Conservation (phyloP, 2,113 vertebrate species). For the Lepisosteus oculatus region DNA sequence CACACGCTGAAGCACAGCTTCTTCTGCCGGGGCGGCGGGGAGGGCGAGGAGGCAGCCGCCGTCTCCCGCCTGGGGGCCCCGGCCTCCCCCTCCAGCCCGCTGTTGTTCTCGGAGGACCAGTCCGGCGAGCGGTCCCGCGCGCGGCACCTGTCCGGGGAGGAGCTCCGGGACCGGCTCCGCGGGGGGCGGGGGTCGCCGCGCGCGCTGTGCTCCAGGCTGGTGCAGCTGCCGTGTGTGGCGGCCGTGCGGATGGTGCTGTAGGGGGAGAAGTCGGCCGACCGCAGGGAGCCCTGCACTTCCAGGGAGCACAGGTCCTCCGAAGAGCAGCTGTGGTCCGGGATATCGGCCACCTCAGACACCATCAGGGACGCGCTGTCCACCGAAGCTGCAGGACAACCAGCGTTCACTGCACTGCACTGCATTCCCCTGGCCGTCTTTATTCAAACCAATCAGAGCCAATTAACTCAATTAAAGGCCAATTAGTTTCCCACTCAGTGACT, state of each 20-base stretch:
- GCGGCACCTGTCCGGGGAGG: slow-evolving; percentile 35
- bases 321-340: slow-evolving; percentile 70
- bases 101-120: slow-evolving; percentile 69
- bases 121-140: slow-evolving; percentile 51
- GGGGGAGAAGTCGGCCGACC: slow-evolving; percentile 67
- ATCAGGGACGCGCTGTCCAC: slow-evolving; percentile 75
- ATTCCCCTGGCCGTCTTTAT: too few species aligned
- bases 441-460: too few species aligned
- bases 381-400: slow-evolving; percentile 59
- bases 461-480: too few species aligned
- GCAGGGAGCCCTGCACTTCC: slow-evolving; percentile 73
- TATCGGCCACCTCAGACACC: slow-evolving; percentile 71
- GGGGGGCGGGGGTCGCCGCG: slow-evolving; percentile 45
- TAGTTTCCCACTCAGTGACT: too few species aligned
- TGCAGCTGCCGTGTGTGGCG: slow-evolving; percentile 59
- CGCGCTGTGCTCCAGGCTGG: slow-evolving; percentile 59
- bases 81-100: slow-evolving; percentile 62
- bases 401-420: background rate
- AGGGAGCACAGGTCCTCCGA: slow-evolving; percentile 81
- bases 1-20: slow-evolving; percentile 76
- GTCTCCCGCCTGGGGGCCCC: slow-evolving; percentile 28
- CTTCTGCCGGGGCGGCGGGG: slow-evolving; percentile 51
- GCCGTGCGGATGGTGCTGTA: slow-evolving; percentile 57
- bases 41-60: slow-evolving; percentile 44
- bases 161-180: slow-evolving; percentile 44